Percentiles rank a stretch among this genome's conserved stretches.
phyloP scores from a whole-genome alignment of 2,113 vertebrate genomes.

The Strigops habroptila region DNA sequence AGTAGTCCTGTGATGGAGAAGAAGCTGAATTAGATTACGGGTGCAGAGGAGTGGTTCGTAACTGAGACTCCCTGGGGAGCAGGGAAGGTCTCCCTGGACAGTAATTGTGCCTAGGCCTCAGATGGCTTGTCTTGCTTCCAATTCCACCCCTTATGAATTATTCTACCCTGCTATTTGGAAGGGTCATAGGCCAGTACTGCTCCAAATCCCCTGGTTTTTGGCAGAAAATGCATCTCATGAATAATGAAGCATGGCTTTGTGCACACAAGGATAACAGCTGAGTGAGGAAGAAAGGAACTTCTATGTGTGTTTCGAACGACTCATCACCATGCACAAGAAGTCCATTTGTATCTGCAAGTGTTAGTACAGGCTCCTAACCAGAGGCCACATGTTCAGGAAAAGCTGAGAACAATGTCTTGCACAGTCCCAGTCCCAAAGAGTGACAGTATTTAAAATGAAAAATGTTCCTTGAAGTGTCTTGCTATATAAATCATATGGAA shows the following conservation, averaged over 20 bases:
- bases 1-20: not conserved
- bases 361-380: not conserved
- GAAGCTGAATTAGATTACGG: conserved; percentile 8
- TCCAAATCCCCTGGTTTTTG: conserved; percentile 57
- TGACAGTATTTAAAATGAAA: conserved; percentile 33
- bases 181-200: conserved; percentile 57
- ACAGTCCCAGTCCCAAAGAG: not conserved
- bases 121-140: conserved; percentile 62
- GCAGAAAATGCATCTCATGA: conserved; percentile 39
- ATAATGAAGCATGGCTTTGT: conserved; percentile 59
- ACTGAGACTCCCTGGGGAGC: not conserved
- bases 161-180: conserved; percentile 51
- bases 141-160: conserved; percentile 68
- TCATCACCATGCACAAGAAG: not conserved
- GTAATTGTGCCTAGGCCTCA: conserved; percentile 51
- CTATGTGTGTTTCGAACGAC: not conserved
- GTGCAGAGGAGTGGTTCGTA: not conserved
- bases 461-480: conserved; percentile 17
- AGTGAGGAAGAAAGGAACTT: not conserved
- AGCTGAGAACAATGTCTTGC: conserved; percentile 10
- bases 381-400: conserved; percentile 1
- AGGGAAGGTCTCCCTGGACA: not conserved
- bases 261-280: conserved; percentile 3
- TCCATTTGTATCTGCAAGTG: not conserved
- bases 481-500: conserved; percentile 16